phyloP scores from a whole-genome alignment of 2,113 vertebrate species.

The Aspiorhynchus laticeps region DNA sequence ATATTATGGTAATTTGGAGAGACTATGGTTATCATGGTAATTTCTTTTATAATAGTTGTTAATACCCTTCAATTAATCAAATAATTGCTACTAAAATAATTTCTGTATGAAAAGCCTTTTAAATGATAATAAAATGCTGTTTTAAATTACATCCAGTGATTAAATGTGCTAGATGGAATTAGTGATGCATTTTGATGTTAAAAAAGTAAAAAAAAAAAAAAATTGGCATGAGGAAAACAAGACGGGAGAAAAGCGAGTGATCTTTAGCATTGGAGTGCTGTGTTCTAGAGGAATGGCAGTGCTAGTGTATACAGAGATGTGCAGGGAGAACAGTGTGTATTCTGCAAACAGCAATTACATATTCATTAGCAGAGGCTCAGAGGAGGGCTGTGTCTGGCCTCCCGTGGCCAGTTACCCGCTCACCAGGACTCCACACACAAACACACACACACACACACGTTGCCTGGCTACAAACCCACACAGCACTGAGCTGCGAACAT shows the following conservation, averaged over 20 bases:
- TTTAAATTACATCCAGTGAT: not conserved
- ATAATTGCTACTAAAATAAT: not conserved
- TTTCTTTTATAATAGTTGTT: not conserved
- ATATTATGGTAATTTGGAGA: not conserved
- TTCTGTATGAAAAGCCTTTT: not conserved
- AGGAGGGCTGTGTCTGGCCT: conserved; percentile 67
- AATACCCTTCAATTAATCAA: not conserved
- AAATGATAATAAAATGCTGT: not conserved
- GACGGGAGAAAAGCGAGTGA: not conserved
- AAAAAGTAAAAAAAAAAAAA: not conserved
- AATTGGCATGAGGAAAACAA: not conserved
- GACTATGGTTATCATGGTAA: not conserved
- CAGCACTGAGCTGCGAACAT: conserved; percentile 45
- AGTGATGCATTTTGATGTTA: not conserved
- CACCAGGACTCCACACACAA: conserved; percentile 51
- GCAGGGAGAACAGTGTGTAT: conserved; percentile 56
- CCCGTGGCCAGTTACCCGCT: conserved; percentile 65
- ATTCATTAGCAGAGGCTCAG: conserved; percentile 64
- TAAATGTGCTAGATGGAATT: not conserved
- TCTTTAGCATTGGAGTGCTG: conserved; percentile 36
- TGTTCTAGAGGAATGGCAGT: conserved; percentile 49
- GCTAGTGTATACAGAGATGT: conserved; percentile 58
- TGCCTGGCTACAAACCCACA: conserved; percentile 62
- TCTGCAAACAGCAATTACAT: conserved; percentile 66
- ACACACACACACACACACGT: conserved; percentile 38